phyloP scores from a whole-genome alignment of 1,140 invertebrate genomes.

The Lanistes nyassanus region DNA sequence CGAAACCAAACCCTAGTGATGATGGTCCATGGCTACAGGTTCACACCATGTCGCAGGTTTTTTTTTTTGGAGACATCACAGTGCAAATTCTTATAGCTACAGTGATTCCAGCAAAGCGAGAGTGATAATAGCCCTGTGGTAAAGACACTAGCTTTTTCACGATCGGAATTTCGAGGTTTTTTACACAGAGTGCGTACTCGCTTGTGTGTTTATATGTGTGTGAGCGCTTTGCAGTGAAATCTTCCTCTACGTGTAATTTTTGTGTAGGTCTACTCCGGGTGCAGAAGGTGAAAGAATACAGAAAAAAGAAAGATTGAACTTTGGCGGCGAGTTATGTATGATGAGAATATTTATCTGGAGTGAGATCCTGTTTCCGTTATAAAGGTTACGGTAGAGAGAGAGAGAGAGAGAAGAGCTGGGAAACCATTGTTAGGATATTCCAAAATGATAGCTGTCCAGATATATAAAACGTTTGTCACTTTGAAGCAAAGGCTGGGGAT shows the following conservation, averaged over 20 bases:
- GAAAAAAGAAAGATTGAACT: not conserved
- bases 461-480: too few relatives aligned
- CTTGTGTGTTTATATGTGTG: constrained; percentile 2
- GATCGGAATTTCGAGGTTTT: too few relatives aligned
- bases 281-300: too few relatives aligned
- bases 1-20: not conserved
- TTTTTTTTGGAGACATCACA: too few relatives aligned
- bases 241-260: not conserved
- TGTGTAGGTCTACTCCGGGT: too few relatives aligned
- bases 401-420: too few relatives aligned
- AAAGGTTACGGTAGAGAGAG: not conserved
- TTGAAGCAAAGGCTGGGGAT: too few relatives aligned
- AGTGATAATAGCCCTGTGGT: too few relatives aligned
- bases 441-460: too few relatives aligned
- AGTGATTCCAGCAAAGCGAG: not conserved
- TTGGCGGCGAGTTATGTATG: not conserved
- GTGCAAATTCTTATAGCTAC: too few relatives aligned
- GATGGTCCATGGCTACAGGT: not conserved
- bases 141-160: too few relatives aligned
- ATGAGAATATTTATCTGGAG: not conserved
- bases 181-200: not conserved
- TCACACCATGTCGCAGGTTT: not conserved
- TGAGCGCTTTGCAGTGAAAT: not conserved
- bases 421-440: too few relatives aligned
- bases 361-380: not conserved